phyloP scores from a whole-genome alignment of 53 echinoderm and acorn worm species.

The Hippasteria phrygiana region DNA sequence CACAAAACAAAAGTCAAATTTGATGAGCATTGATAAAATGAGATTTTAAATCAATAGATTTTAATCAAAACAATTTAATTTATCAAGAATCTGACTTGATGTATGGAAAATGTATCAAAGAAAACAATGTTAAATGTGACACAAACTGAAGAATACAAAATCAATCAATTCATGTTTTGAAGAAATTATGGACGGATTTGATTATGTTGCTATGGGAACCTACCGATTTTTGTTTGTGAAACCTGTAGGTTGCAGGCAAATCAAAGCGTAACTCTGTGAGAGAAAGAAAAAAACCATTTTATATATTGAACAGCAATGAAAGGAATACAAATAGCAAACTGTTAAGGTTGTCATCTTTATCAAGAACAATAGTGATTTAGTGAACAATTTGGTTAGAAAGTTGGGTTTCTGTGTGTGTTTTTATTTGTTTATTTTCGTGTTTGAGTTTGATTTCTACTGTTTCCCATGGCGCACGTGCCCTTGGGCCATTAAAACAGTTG shows the following conservation, averaged over 20 bases:
- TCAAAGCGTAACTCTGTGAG: conserved; percentile 86
- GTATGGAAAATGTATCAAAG: too few relatives aligned
- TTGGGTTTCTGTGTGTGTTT: too few relatives aligned
- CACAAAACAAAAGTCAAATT: too few relatives aligned
- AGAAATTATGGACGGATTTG: not conserved
- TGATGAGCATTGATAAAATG: not conserved
- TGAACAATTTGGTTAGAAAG: too few relatives aligned
- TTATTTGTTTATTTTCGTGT: too few relatives aligned
- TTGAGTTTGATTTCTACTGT: too few relatives aligned
- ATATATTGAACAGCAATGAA: not conserved
- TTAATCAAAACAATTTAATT: too few relatives aligned
- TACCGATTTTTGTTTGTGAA: conserved; percentile 96
- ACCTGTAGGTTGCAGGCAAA: conserved; percentile 90
- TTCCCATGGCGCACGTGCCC: too few relatives aligned
- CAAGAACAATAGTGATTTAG: too few relatives aligned
- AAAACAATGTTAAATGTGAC: not conserved
- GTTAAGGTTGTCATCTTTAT: not conserved
- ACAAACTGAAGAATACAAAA: not conserved
- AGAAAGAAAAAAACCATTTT: not conserved
- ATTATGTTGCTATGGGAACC: conserved; percentile 15
- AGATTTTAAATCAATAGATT: not conserved
- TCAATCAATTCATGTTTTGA: not conserved
- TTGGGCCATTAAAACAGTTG: too few relatives aligned
- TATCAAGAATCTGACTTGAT: too few relatives aligned
- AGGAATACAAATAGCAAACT: not conserved